Base-by-base conservation (phyloP, 2,113 vertebrate species). In the Gadus chalcogrammus region DNA sequence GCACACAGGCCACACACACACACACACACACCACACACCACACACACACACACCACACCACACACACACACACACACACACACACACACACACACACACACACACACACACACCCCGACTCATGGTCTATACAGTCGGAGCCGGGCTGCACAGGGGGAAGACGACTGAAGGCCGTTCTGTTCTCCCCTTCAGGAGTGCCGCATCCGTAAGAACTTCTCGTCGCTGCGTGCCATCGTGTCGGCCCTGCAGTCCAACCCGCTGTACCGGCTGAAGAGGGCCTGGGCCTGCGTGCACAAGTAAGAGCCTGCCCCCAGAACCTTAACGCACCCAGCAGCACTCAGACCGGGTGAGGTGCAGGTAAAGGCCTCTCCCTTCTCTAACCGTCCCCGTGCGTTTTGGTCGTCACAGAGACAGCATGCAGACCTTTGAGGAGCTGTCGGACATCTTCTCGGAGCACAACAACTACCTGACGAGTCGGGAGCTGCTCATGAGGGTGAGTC, bases 151-250 rank as follows among this genome's bases (percentile, higher is more conserved):
- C 8, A 9, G 6, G 42, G 7, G 6, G 42, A 48, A 1, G 17
- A 58, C 1, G 55, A 56, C 11, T 61, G 60, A 61, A 5, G 24
- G 64, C 7, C 22, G 35, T 42, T 5, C 0, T 2, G 53, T 69
- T n/a, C 70, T 18, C 60, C 42, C 20, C 4, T 61, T 65, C 91
- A 99, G 97, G 97, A 97, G 90, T 98, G 96, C 66, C 90, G 96
- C 73, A 95, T 98, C 77, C 93, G 96, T 67, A 98, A 98, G 89
- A 97, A 99, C 82, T 98, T 97, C 76, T 98, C 97, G 2, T 98
- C 97, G 22, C 91, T 99, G 82, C 91, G 93, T 79, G 95, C 97
- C 83, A 95, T 99, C 20, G 90, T 97, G 67, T 97, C 97, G 0
- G 96, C 97, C 0, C 90, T 99, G 79, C 95, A 99, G 91, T 97